Conservation (phyloP, 2,113 vertebrate species). For the Eublepharis macularius region DNA sequence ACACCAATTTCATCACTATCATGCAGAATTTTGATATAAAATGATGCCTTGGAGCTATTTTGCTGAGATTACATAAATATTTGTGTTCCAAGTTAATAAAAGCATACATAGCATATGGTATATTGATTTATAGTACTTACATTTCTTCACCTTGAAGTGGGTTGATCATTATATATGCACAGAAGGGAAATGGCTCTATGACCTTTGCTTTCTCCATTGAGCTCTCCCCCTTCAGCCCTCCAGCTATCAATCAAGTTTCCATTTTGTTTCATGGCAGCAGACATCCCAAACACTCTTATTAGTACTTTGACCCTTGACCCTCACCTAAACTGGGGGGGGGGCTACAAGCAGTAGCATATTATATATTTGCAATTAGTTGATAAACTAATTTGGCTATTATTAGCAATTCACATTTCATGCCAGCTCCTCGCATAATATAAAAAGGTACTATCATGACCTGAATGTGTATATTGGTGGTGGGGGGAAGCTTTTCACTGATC, state of each 20-base stretch:
- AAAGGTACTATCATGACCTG: neutral
- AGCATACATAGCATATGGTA: slow-evolving; percentile 85
- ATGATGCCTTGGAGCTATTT: slow-evolving; percentile 64
- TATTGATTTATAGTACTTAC: slow-evolving; percentile 87
- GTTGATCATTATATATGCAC: slow-evolving; percentile 81
- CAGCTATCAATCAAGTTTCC: slow-evolving; percentile 99
- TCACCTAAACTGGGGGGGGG: slow-evolving; percentile 80
- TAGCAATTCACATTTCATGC: slow-evolving; percentile 36
- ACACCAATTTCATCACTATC: neutral
- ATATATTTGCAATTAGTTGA: slow-evolving; percentile 76
- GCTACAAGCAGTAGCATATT: slow-evolving; percentile 77
- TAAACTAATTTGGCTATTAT: slow-evolving; percentile 73
- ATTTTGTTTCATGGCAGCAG: slow-evolving; percentile 98
- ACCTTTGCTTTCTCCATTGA: slow-evolving; percentile 86
- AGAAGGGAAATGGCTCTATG: slow-evolving; percentile 83
- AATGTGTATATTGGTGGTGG: accelerated
- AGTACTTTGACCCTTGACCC: slow-evolving; percentile 94
- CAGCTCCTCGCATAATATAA: slow-evolving; percentile 15
- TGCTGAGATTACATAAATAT: slow-evolving; percentile 84
- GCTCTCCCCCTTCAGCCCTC: slow-evolving; percentile 79
- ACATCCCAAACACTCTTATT: slow-evolving; percentile 99
- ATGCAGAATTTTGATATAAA: slow-evolving; percentile 23
- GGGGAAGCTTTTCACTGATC: neutral
- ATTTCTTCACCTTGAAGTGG: slow-evolving; percentile 76
- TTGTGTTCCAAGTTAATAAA: slow-evolving; percentile 81